Base-by-base conservation (phyloP, 2,113 vertebrate genomes). In the Capricornis sumatraensis region DNA sequence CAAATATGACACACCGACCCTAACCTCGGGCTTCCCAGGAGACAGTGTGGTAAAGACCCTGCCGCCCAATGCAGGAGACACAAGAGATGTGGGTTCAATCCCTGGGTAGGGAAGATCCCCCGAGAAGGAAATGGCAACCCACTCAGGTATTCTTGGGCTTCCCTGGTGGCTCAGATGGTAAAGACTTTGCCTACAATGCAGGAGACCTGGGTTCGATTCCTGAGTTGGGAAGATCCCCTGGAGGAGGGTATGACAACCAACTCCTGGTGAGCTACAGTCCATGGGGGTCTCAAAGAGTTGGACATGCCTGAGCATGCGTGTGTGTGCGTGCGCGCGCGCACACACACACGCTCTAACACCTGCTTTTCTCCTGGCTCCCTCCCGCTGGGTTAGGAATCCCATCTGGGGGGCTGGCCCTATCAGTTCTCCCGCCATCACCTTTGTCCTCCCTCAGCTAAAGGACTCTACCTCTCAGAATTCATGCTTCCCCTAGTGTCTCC, bases 281-380 rank as follows among this genome's bases (percentile, higher is more conserved):
- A 43, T 4, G 36, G 71, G 71, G 21, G 36, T 74, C 71, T 40
- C 71, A 23, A 74, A 74, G 36, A 40, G 67, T 74, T 43, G 36
- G 71, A 74, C 36, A 43, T 40, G 36, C 25, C 67, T 74, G n/a
- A 74, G 67, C 64, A n/a, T 23, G n/a, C 3, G 0, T n/a, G 33
- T n/a, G 55, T 21, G 53, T 7, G 6, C 0, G 17, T 5, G 58
- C 0, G 10, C 11, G 2, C 2, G 4, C 1, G 7, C 2, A 7
- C 53, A 47, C 45, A 47, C 45, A 47, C 64, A 36, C 64, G 21
- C 64, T 3, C n/a, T 12, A 19, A 28, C 16, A 27, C 2, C 58
- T 16, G 25, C 50, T 71, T 57, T 71, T 47, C 62, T 71, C 47
- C 74, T 82, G 15, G 10, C 5, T 60, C 17, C 47, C 23, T 33